Evolutionary conservation across 2,797 vertebrate genomes (phyloP).

Genomic region (Antennarius maculatus): DNA sequence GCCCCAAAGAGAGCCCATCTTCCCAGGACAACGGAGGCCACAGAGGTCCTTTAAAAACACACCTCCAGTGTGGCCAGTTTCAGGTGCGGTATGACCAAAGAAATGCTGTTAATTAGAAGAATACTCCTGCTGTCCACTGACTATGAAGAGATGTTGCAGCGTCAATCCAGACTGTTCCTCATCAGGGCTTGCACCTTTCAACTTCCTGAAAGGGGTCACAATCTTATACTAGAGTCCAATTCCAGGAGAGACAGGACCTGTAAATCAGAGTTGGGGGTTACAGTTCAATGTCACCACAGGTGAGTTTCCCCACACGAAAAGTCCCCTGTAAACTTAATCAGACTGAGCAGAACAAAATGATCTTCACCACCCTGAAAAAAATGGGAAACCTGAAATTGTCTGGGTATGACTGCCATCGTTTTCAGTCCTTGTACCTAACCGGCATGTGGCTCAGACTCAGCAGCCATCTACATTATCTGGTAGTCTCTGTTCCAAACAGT

Average conservation of each 20-base stretch:
- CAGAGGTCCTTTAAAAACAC: conserved; percentile 49
- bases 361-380: conserved; percentile 22
- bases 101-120: conserved; percentile 6
- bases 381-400: conserved; percentile 19
- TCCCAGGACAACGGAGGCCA: conserved; percentile 76
- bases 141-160: conserved; percentile 29
- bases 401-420: conserved; percentile 37
- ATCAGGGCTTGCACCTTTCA: conserved; percentile 37
- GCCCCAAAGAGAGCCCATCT: conserved; percentile 89
- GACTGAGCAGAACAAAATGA: conserved; percentile 28
- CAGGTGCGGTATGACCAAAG: conserved; percentile 30
- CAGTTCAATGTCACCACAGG: conserved; percentile 58
- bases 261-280: conserved; percentile 58
- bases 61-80: conserved; percentile 53
- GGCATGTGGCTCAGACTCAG: conserved; percentile 50
- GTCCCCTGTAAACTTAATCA: conserved; percentile 40
- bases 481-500: conserved; percentile 63
- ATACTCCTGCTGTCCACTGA: conserved; percentile 41
- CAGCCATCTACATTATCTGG: conserved; percentile 41
- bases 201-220: conserved; percentile 61
- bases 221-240: conserved; percentile 66
- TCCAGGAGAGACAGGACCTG: conserved; percentile 59
- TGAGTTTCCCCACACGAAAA: conserved; percentile 28
- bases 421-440: conserved; percentile 38
- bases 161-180: conserved; percentile 56